phyloP scores from a whole-genome alignment of 2,113 vertebrate species.

The Podilymbus podiceps region DNA sequence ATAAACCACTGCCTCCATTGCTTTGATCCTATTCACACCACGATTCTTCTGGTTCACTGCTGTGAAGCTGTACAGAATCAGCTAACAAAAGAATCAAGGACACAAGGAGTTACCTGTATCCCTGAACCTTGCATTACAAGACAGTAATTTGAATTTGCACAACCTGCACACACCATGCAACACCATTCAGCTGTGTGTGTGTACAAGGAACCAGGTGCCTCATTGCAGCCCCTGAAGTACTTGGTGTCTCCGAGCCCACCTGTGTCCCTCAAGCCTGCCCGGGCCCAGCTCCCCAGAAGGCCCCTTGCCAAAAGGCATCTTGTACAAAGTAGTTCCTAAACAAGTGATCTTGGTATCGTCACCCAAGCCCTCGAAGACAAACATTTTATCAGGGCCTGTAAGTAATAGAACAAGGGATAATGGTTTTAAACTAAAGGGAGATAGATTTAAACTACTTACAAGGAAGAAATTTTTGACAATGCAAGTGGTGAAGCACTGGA shows the following conservation, averaged over 20 bases:
- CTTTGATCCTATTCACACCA: background rate
- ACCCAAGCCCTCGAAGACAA: background rate
- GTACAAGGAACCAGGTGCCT: background rate
- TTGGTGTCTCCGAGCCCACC: background rate
- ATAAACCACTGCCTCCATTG: background rate
- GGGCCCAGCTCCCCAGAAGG: background rate
- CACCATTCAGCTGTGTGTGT: fast-evolving
- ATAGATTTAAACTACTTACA: too few relatives aligned
- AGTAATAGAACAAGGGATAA: too few relatives aligned
- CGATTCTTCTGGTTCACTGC: background rate
- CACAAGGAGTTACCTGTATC: fast-evolving
- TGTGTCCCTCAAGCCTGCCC: background rate
- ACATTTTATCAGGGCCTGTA: too few relatives aligned
- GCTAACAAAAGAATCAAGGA: background rate
- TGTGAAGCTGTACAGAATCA: background rate
- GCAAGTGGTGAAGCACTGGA: too few relatives aligned
- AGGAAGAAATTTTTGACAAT: too few relatives aligned
- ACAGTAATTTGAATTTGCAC: background rate
- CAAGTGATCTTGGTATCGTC: background rate
- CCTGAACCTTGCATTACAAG: background rate
- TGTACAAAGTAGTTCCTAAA: background rate
- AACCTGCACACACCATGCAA: fast-evolving
- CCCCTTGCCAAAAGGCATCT: background rate
- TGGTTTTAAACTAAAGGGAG: too few relatives aligned
- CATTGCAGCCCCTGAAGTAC: background rate